Base-by-base conservation (phyloP, 2,888 invertebrate species). In the Bombylius major region DNA sequence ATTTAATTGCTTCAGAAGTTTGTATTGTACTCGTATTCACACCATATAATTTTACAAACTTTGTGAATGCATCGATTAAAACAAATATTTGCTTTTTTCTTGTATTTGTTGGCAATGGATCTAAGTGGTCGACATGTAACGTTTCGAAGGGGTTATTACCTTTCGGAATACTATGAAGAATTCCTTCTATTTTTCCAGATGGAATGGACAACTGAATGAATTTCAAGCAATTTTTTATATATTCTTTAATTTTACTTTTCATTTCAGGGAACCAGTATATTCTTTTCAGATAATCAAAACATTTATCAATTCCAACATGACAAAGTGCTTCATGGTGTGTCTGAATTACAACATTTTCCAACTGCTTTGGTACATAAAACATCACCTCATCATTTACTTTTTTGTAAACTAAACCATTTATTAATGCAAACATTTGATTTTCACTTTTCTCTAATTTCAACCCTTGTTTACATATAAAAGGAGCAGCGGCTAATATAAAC, bases 211-310 rank as follows among this genome's bases (percentile, higher is more conserved):
- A 65, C 3, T 61, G 31, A 5, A 72, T 55, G 54, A 73, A 76
- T 11, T 69, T 61, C 1, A 75, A 60, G 57, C 74, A 75, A 8
- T 69, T 65, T 2, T 51, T 57, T 7, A 74, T 68, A 56, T 75
- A 72, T 47, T 69, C 63, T 46, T 67, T 65, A 1, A 71, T 65
- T 49, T 69, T 71, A 3, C 56, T 50, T 45, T 62, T 61, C 69
- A 75, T 69, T 9, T 64, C 63, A 0, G 69, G 67, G 54, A 75
- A 75, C 70, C 70, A 75, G 59, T 70, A 76, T 9, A 62, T 57
- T 39, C 62, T 23, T 13, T 48, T 36, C 5, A 57, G 32, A 32
- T 58, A 12, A 9, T 59, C 54, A 23, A 36, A 56, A 9, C 45
- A 39, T 47, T 61, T 59, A 11, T 33, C 48, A 9, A 51, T 53